Evolutionary conservation across 2,888 invertebrate species (phyloP), one percentile per base, ranked within the genome.

Genomic region (Calephelis perditalis): DNA sequence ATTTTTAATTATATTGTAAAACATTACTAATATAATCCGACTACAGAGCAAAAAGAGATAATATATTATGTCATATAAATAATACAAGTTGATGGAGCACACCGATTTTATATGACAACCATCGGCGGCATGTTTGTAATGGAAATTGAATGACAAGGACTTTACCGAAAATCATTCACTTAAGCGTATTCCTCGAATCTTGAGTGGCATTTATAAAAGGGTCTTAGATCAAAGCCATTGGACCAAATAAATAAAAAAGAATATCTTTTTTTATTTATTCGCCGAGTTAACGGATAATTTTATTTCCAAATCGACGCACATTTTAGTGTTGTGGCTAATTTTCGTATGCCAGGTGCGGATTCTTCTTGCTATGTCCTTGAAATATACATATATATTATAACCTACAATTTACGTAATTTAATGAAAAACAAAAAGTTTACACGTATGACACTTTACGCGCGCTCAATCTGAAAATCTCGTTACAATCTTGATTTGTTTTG

Each of bases 141-240:
- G 69, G 64, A 71, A 74, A 75, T 73, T 72, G 63, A 70, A 70
- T 66, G 66, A 65, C 68, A 68, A 66, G 66, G 62, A 69, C 66
- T 73, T 65, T 71, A 73, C 71, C 71, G 67, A 75, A 75, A 73
- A 73, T 69, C 72, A 74, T 79, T 76, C 72, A 71, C 68, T 73
- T 75, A 73, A 71, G 72, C 71, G 69, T 76, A 75, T 77, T 79
- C 71, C 73, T 68, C 70, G 70, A 78, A 75, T 77, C 70, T 73
- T 73, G 74, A 77, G 72, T 79, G 70, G 70, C 73, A 68, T 77
- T 74, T 75, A 77, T 76, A 73, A 77, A 79, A 80, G 74, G 73
- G 73, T 73, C 73, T 65, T 74, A 78, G 74, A 83, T 83, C 76
- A 79, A 84, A 83, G 78, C 73, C 69, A 73, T 81, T 72, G 72